Evolutionary conservation across 2,113 vertebrate genomes (phyloP).

Genomic region (cat (Felis catus)): F.catus_Fca126_mat1.0 CM031418.1:66214501-66215000

Average conservation of each 20-base stretch:
- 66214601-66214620: background rate
- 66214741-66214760: background rate
- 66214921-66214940: background rate
- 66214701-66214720: background rate
- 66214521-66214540: background rate
- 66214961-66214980: background rate
- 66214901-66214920: background rate
- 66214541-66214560: background rate
- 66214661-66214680: background rate
- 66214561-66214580: background rate
- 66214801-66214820: background rate
- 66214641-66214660: background rate
- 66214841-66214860: background rate
- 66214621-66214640: background rate
- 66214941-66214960: background rate
- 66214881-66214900: background rate
- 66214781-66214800: background rate
- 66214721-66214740: background rate
- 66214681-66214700: background rate
- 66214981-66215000: background rate
- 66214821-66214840: background rate
- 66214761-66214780: background rate
- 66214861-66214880: background rate
- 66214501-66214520: background rate
- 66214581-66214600: background rate